Evolutionary conservation across 2,113 vertebrate species (phyloP), one percentile per base, ranked within the genome.

Genomic region (Siphamia tubifer): DNA sequence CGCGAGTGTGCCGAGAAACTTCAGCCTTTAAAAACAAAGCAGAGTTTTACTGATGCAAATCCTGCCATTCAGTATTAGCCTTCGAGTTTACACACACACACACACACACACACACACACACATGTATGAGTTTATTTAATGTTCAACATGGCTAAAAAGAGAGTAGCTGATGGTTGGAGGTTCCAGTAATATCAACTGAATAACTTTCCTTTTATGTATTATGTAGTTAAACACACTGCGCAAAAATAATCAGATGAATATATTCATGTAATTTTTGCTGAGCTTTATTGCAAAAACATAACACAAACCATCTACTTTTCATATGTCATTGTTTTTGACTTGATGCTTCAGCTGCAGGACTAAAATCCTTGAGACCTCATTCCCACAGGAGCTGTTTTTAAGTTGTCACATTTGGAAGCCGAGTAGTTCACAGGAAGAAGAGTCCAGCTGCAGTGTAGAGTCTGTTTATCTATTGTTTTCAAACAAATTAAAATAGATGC

Each of bases 1-100:
- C 74, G 35, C 67, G 44, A 83, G 84, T 75, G 82, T 82, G 77
- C 68, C 69, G 73, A 74, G 82, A 84, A 88, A 85, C 79, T 70
- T 70, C 85, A 84, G 70, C 81, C 84, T 90, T 87, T 42, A 69
- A 83, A 90, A 91, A 85, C 80, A 86, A 87, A 81, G 66, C 40
- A 38, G 64, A 79, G 42, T 67, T 77, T 69, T 58, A 77, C 72
- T 75, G 52, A 77, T 49, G 49, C 73, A 86, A 85, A 83, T 52
- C 56, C 68, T 76, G 72, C 77, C 31, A 55, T 79, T 80, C 51
- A 39, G 52, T 47, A 43, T 63, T 23, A 68, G 27, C 27, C 40
- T 40, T 74, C 48, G 75, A 65, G 44, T 44, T 31, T 40, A 79
- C 76, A 74, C 45, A 48, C 28, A 30, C 45, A 25, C 42, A 6